These are phyloP conservation scores for Sorex araneus DNA, from an alignment of 2,113 vertebrate species.

Conservation along the genomic window DNA sequence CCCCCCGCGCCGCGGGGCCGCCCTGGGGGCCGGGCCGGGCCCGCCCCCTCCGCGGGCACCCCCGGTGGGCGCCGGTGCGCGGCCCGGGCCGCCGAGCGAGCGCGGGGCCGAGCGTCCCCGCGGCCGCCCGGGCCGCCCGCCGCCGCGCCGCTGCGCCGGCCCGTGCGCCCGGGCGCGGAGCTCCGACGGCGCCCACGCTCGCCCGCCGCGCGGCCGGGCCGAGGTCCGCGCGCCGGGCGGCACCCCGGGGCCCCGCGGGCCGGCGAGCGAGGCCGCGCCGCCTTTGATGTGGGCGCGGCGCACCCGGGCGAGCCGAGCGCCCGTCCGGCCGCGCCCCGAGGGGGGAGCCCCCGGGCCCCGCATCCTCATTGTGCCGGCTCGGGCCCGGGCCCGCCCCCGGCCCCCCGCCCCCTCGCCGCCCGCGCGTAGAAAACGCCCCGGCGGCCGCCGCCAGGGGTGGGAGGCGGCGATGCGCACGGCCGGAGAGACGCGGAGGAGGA, in stretches of 20 bases:
- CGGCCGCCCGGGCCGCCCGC: neutral
- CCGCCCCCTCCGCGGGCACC: constrained; percentile 35
- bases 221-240: constrained; percentile 66
- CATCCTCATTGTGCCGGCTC: constrained; percentile 83
- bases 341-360: constrained; percentile 79
- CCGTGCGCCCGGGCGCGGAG: constrained; percentile 14
- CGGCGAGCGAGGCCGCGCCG: constrained; percentile 74
- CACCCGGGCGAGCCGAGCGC: constrained; percentile 81
- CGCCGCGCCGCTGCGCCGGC: constrained; percentile 25
- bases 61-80: neutral
- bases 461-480: constrained; percentile 82
- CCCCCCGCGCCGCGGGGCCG: constrained; percentile 34
- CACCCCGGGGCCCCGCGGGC: constrained; percentile 59
- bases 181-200: constrained; percentile 75
- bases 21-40: constrained; percentile 33
- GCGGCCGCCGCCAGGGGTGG: constrained; percentile 81
- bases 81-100: neutral
- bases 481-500: constrained; percentile 81
- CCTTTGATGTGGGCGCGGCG: constrained; percentile 87
- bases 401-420: constrained; percentile 80
- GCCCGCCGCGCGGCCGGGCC: neutral
- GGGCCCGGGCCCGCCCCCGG: constrained; percentile 81
- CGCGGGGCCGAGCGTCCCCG: constrained; percentile 3
- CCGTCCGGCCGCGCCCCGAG: constrained; percentile 85
- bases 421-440: constrained; percentile 84